Base-by-base conservation (phyloP, 2,113 vertebrate species). In the Clarias gariepinus region DNA sequence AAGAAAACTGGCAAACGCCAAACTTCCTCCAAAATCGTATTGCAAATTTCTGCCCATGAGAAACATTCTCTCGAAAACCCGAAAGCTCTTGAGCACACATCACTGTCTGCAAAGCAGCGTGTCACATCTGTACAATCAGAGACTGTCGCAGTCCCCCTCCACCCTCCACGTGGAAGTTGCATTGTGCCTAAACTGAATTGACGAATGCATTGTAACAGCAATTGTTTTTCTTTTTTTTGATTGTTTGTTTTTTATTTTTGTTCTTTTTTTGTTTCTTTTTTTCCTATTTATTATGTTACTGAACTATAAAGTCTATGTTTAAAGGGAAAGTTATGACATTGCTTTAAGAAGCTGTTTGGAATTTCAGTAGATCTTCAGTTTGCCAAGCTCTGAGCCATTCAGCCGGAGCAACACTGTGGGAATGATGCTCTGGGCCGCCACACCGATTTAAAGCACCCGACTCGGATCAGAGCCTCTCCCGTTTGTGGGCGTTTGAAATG, bases 131-230 rank as follows among this genome's bases (percentile, higher is more conserved):
- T 97, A 98, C 98, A 98, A 99, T 99, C 98, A 97, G 96, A 98
- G 97, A 98, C 96, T 96, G 95, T 95, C 93, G 95, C 91, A 93
- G 95, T 96, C 96, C 96, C 96, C 96, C 97, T 96, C 95, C 88
- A 96, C 95, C 91, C 92, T 92, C 90, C 88, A 86, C 78, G 96
- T 96, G 97, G 97, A 97, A 96, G 95, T 97, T 97, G 98, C 97
- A 96, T 97, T 96, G 98, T 99, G 98, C 98, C 98, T 99, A 98
- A 99, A 98, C 97, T 96, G 96, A 98, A 97, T 98, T 99, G 98
- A 98, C 97, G 96, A 98, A 98, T 96, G 98, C 97, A 99, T 99
- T 99, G 98, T 99, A 99, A 98, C 96, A 97, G 96, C 96, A 96
- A 95, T 88, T 96, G 92, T 87, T 92, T 92, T 91, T 53, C 28